Evolutionary conservation across 2,797 vertebrate genomes (phyloP).

Genomic region (Petrocephalus sullivani): DNA sequence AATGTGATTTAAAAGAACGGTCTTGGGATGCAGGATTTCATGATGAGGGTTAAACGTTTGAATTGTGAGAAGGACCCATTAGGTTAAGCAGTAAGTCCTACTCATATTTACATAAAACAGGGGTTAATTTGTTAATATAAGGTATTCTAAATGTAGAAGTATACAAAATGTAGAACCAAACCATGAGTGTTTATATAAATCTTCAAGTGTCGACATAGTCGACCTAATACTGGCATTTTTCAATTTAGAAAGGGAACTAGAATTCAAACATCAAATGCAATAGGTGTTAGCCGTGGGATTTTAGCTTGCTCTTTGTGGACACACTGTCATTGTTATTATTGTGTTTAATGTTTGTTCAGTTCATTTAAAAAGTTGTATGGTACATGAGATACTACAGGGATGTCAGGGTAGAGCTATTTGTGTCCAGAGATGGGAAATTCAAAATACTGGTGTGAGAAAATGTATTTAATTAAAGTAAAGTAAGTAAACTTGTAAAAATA

Average conservation of each 20-base stretch:
- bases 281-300: background rate
- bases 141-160: background rate
- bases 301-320: background rate
- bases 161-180: background rate
- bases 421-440: too few species aligned
- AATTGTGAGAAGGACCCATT: background rate
- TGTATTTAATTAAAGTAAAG: too few species aligned
- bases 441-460: too few species aligned
- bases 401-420: background rate
- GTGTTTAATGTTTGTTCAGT: background rate
- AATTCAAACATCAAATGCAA: background rate
- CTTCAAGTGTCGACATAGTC: background rate
- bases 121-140: background rate
- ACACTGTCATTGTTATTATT: background rate
- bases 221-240: background rate
- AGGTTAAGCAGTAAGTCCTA: background rate
- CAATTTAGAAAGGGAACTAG: background rate
- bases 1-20: background rate
- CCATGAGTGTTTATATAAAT: background rate
- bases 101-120: background rate
- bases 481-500: too few species aligned
- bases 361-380: background rate
- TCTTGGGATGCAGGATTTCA: background rate
- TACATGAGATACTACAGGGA: background rate
- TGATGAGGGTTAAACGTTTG: background rate